Base-by-base conservation (phyloP, 2,888 invertebrate genomes). In the Apotomis capreana region DNA sequence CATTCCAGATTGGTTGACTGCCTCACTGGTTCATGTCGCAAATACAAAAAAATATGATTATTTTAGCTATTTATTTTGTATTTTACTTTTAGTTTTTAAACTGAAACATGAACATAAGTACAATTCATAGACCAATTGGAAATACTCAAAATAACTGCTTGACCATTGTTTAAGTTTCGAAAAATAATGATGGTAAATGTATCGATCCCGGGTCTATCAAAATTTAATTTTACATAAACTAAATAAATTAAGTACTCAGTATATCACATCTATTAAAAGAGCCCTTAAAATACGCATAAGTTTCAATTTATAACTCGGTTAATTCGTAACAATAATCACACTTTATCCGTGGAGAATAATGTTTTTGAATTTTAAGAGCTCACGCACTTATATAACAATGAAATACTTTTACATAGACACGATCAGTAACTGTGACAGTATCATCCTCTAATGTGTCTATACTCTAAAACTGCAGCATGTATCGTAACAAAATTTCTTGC, bases 361-460 rank as follows among this genome's bases (percentile, higher is more conserved):
- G 0, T 10, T 4, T 54, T 40, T 64, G 64, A 9, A 65, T 65
- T 65, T 55, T 46, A 10, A 37, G 55, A 55, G 55, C 65, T 46
- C 36, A 44, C 10, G 54, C 9, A 5, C 40, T 15, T 40, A 40
- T 40, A 40, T 46, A 65, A 55, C 1, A 44, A 64, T 44, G 5
- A 44, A 6, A 64, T 54, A 54, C 49, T 49, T 26, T 26, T 26
- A 26, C 26, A 49, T 49, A 26, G 12, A 36, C 46, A 54, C 40
- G 26, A 36, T 5, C 55, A 57, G 65, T 46, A 62, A 55, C 46
- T n/a, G 10, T 4, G 55, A 57, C 46, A 55, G 54, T 55, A 64
- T 44, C 10, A 6, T 8, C 13, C 6, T 37, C 0, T n/a, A 10
- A 2, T 5, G 51, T 4, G 49, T 10, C 3, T 44, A 49, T 49